Evolutionary conservation across 2,888 invertebrate genomes (phyloP), one percentile per base, ranked within the genome.

Genomic region (Macrosoma leucophasiata): DNA sequence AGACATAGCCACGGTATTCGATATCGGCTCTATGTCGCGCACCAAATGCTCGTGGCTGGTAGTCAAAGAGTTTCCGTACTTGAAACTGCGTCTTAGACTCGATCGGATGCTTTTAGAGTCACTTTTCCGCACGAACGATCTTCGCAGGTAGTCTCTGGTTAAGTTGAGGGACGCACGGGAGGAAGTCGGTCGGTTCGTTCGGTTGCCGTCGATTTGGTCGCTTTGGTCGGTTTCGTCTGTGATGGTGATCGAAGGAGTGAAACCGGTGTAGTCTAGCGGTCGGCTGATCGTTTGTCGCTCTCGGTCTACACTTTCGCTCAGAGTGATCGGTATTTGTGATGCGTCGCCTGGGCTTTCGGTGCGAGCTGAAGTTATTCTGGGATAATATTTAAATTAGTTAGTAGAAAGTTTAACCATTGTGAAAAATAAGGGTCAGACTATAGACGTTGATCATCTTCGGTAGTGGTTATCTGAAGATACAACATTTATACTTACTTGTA

Each of bases 1-100:
- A 4, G 87, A 87, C 78, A 82, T 71, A 0, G 81, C 77, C 0
- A 79, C 79, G 0, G 84, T 84, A 13, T 61, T 77, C 0, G 84
- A 82, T n/a, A 89, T 88, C 0, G 89, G 89, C 18, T 87, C 88
- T 0, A 84, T 88, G 1, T 85, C 86, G 13, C 88, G 81, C 3
- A 89, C 87, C 43, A 89, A 63, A 29, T 86, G 86, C 50, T 89
- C 89, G 25, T 87, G 86, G 48, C 89, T 89, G 2, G 71, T 76
- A 0, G 77, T 75, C 34, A 79, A 38, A 1, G 54, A 58, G 58
- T 73, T 62, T 58, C 88, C 62, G 50, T 85, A 74, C 38, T 71
- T 68, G 43, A 82, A 78, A 49, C 77, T 77, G 23, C 82, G 57
- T 2, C 82, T 62, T 13, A 82, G 53, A 50, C 82, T 76, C 8